Percentiles rank a stretch among this genome's conserved stretches.
Conservation (phyloP, 2,797 vertebrate genomes). For the Adrianichthys oophorus region DNA sequence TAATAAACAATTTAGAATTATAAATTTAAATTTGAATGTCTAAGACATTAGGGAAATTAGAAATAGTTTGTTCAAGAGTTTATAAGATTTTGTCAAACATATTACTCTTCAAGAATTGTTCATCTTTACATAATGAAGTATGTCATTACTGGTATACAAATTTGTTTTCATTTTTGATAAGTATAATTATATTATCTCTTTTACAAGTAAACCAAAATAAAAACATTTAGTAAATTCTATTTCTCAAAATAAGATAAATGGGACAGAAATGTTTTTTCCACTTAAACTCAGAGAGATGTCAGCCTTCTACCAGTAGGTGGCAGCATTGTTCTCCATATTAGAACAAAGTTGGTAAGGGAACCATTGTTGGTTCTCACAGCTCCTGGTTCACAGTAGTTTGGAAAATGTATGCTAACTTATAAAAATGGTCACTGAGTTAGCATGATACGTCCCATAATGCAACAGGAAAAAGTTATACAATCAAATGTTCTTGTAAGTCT, state of each 20-base stretch:
- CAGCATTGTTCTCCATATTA: background rate
- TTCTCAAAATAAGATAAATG: too few species aligned
- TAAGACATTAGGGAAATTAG: too few species aligned
- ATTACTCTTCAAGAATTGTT: background rate
- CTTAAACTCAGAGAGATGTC: background rate
- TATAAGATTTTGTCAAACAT: too few species aligned
- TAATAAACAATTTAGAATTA: too few species aligned
- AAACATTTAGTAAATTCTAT: too few species aligned
- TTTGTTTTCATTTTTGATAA: too few species aligned
- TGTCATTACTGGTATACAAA: too few species aligned
- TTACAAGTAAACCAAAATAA: too few species aligned
- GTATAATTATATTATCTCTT: too few species aligned
- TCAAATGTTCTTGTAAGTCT: slow-evolving; percentile 22
- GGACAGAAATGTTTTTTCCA: background rate
- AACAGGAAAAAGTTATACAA: slow-evolving; percentile 39
- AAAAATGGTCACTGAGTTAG: slow-evolving; percentile 20
- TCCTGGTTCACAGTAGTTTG: slow-evolving; percentile 28
- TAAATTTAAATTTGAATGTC: too few species aligned
- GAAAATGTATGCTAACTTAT: slow-evolving; percentile 12
- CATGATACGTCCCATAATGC: slow-evolving; percentile 6
- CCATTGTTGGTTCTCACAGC: slow-evolving; percentile 8
- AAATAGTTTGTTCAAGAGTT: too few species aligned
- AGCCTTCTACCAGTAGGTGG: slow-evolving; percentile 48
- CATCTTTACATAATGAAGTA: too few species aligned
- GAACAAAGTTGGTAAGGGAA: background rate